Evolutionary conservation across 2,888 invertebrate genomes (phyloP).

Genomic region (Nasonia oneida): DNA sequence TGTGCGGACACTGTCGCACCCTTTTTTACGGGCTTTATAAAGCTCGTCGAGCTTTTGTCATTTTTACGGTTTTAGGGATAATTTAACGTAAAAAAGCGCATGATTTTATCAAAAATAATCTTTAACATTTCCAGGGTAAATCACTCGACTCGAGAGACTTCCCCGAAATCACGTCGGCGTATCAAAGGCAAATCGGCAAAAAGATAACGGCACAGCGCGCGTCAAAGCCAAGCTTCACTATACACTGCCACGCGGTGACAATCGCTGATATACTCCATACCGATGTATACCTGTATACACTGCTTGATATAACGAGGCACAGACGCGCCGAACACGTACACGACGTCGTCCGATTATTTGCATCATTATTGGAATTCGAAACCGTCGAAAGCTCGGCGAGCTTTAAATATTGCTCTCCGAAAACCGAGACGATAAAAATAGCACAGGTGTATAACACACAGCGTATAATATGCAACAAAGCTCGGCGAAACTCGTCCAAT

Average conservation of each 20-base stretch:
- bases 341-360: neutral
- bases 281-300: no score
- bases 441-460: neutral
- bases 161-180: no score
- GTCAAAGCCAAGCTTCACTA: neutral
- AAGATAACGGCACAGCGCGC: neutral
- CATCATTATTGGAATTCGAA: constrained; percentile 13
- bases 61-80: no score
- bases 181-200: no score
- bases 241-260: neutral
- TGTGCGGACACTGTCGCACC: neutral
- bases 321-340: neutral
- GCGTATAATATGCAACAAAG: neutral
- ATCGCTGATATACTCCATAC: neutral
- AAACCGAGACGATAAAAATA: neutral
- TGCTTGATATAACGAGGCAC: neutral
- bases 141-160: no score
- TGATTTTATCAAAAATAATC: no score
- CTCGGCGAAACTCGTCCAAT: constrained; percentile 24
- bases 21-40: no score
- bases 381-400: neutral
- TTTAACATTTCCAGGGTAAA: no score
- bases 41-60: no score
- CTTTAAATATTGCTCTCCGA: neutral
- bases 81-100: no score